Base-by-base conservation (phyloP, 2,888 invertebrate genomes). In the Dysmachus trigonus region DNA sequence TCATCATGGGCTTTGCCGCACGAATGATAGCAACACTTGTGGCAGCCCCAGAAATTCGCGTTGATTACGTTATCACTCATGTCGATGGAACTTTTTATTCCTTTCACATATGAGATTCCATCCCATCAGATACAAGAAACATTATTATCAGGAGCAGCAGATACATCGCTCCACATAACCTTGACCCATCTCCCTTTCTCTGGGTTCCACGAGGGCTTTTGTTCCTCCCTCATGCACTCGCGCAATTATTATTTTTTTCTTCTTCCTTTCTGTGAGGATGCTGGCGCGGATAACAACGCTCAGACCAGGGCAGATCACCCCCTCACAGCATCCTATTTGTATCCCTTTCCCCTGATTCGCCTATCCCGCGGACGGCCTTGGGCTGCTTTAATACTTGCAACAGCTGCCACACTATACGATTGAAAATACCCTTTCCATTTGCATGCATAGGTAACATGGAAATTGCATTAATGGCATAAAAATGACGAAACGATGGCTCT, bases 391-490 rank as follows among this genome's bases (percentile, higher is more conserved):
- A 77, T 41, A 30, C n/a, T 77, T 77, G 41, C 77, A 77, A 76
- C 41, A 76, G 76, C 76, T 76, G 76, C 47, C 77, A 10, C 62
- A 77, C 77, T 77, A 47, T 47, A 22, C 77, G 47, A 77, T 47
- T 41, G 77, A 30, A 77, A 77, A 77, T 47, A 77, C 47, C 47
- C 38, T 35, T 38, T 41, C 77, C 77, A 77, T 77, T 27, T 35
- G 13, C 30, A 77, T 47, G 22, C 77, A 30, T 13, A 22, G 35
- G 27, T 77, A 77, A 47, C 77, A 47, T 77, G 47, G 47, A 77
- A 77, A 47, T 77, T 77, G 47, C 77, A 77, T 77, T 77, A 77
- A 77, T 77, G 77, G 51, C 22, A 31, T 47, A 30, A 77, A 62
- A 62, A 62, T 62, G 22, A 8, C 18, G 62, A 27, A 27, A 10